Base-by-base conservation (phyloP, 2,113 vertebrate species). In the Lophotis ruficrista region DNA sequence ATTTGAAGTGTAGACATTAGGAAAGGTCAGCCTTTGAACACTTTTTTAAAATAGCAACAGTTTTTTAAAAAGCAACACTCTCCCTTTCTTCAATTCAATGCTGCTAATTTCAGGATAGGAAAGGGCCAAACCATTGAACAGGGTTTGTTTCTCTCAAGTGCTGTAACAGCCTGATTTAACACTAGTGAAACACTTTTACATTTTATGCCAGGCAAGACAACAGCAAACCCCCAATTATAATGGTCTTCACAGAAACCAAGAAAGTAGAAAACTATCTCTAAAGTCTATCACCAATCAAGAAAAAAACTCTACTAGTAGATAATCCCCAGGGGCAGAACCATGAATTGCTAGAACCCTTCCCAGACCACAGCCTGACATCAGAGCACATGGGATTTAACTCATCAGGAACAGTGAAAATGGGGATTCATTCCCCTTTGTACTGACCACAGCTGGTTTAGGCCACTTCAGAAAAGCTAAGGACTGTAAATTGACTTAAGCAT, bases 11-110 rank as follows among this genome's bases (percentile, higher is more conserved):
- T 33, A 93, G 88, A 31, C 58, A 83, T 75, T 86, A 82, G 25
- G 47, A 93, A 98, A 94, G 87, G 66, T 92, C 88, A 97, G 61
- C 71, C 66, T 96, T 81, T 94, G 53, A 95, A 77, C 45, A 56
- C 12, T 75, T 80, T 51, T 92, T 94, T 91, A 94, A 96, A 96
- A 95, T 21, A 78, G 6, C 45, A 41, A 27, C 4, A 16, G 8
- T 18, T 54, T 68, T 68, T 87, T 35, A 5, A 60, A 95, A 96
- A 86, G 61, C 96, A 96, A 54, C 76, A 79, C 4, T 35, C 23
- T 60, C 22, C 51, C 30, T 68, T 68, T 60, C 35, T 78, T 76
- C 54, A 56, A 56, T n/a, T 38, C 54, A 69, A 18, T 37, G 72
- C 54, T 70, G 57, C 88, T 84, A 83, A 94, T 87, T 96, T 96